Base-by-base conservation (phyloP, 2,113 vertebrate species). In the Gnathonemus longibarbis region DNA sequence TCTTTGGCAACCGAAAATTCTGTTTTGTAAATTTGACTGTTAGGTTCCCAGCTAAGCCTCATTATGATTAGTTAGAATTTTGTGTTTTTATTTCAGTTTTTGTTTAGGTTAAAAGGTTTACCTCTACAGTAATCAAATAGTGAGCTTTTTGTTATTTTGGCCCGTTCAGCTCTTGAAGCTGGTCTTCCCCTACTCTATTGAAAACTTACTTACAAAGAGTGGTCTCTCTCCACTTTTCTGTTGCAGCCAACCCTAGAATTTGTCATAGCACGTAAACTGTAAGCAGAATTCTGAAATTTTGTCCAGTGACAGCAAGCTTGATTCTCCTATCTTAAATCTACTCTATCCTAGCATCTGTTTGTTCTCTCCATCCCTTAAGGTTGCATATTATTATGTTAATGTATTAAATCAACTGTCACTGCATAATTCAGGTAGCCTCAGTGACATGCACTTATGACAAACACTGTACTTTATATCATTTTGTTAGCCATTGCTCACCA, bases 211-310 rank as follows among this genome's bases (percentile, higher is more conserved):
- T 7, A 5, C 1, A 13, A 19, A 74, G n/a, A 11, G 66, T 74
- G n/a, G 24, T 74, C 8, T 27, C 66, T 70, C n/a, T 74, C n/a
- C 13, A 11, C 66, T n/a, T 27, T 74, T 27, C 66, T 35, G 66
- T n/a, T 74, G 66, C 66, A 74, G 24, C 66, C 17, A 56, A 56
- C 17, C 17, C 53, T 56, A 56, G 53, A 21, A 56, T 56, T 56
- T 56, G 17, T 21, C 53, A 56, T 21, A 17, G 5, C 53, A 56
- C 4, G 46, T 48, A 93, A 94, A 95, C 93, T 91, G 91, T 92
- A 92, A 94, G 91, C 19, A 89, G 91, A 89, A 90, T 56, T 90
- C 92, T 90, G 91, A 91, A 66, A 93, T 39, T 91, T 90, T 88
- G 92, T 89, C 80, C 83, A 89, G 91, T 90, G 91, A 91, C 91